A percentile compares a stretch with the other conserved stretches of the same genome.
Evolutionary conservation across 2,797 vertebrate species (phyloP).

Genomic region (Podarcis siculus): DNA sequence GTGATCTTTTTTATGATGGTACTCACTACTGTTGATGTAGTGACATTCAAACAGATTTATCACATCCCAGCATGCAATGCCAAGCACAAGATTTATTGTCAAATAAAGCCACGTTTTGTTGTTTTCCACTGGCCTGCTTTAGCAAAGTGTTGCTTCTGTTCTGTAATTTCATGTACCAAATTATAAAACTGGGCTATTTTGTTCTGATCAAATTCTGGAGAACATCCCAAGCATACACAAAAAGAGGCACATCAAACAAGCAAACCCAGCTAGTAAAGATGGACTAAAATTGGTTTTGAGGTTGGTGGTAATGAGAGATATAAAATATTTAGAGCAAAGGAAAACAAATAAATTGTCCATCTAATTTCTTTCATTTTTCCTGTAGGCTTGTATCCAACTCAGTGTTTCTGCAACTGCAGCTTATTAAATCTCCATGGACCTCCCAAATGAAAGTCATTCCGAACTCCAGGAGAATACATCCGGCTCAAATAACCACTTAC

Average conservation of each 20-base stretch:
- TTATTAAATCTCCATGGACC: constrained; percentile 12
- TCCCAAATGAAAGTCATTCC: neutral
- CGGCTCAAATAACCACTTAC: neutral
- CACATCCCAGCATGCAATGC: constrained; percentile 69
- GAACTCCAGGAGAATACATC: neutral
- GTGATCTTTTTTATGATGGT: constrained; percentile 67
- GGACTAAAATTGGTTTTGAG: constrained; percentile 56
- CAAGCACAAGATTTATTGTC: constrained; percentile 79
- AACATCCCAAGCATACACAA: constrained; percentile 63
- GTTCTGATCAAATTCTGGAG: constrained; percentile 75
- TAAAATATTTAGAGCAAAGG: constrained; percentile 30
- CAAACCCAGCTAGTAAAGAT: constrained; percentile 26
- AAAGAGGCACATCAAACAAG: constrained; percentile 58
- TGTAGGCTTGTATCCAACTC: constrained; percentile 19
- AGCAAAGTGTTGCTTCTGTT: constrained; percentile 64
- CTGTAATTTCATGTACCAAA: constrained; percentile 71
- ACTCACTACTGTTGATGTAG: constrained; percentile 68
- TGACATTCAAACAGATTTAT: constrained; percentile 74
- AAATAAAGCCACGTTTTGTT: constrained; percentile 74
- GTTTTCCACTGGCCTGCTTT: constrained; percentile 73
- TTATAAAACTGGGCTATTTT: constrained; percentile 68
- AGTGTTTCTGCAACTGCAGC: constrained; percentile 1
- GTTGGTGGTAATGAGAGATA: constrained; percentile 46
- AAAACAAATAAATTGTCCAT: constrained; percentile 33
- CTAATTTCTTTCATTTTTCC: constrained; percentile 13